Evolutionary conservation across 2,113 vertebrate genomes (phyloP), one percentile per base, ranked within the genome.

Genomic region (Microtus montanus): DNA sequence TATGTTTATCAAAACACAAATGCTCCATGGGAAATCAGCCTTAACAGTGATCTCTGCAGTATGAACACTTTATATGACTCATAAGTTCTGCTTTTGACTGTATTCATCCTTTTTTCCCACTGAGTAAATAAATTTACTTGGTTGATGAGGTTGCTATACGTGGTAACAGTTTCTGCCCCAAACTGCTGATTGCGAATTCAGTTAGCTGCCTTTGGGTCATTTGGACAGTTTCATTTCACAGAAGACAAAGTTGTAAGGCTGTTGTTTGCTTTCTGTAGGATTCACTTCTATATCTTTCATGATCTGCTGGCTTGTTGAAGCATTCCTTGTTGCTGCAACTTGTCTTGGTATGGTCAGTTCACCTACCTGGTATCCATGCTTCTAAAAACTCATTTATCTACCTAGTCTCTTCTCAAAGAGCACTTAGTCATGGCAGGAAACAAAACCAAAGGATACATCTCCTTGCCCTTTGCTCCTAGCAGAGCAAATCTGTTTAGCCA

Each of bases 171-270:
- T 94, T 95, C 44, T 66, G 79, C 30, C 17, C 78, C 58, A 96
- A 95, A 91, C 5, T 2, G 52, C 83, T 96, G 47, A 82, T 87
- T 75, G n/a, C 28, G 93, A 15, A 92, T 86, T 89, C 96, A 90
- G 52, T 88, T 17, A 58, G 89, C 91, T 20, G 0, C 73, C 3
- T 98, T 95, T 28, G 44, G 58, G 35, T 88, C 4, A 80, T 54
- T 97, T 96, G 89, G 49, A 38, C 71, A 89, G 5, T 85, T 93
- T 93, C 92, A 7, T 93, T 97, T 79, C 22, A 82, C 70, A 77
- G 52, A 58, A 75, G 58, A 58, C 78, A 54, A 95, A 89, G 47
- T 61, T 2, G 54, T 8, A 64, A 93, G 49, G 49, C 1, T 70
- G 35, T 75, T 93, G 2, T 52, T 95, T 87, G 58, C 80, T 96